Evolutionary conservation across 2,797 vertebrate species (phyloP).

Genomic region (Peromyscus aztecus): DNA sequence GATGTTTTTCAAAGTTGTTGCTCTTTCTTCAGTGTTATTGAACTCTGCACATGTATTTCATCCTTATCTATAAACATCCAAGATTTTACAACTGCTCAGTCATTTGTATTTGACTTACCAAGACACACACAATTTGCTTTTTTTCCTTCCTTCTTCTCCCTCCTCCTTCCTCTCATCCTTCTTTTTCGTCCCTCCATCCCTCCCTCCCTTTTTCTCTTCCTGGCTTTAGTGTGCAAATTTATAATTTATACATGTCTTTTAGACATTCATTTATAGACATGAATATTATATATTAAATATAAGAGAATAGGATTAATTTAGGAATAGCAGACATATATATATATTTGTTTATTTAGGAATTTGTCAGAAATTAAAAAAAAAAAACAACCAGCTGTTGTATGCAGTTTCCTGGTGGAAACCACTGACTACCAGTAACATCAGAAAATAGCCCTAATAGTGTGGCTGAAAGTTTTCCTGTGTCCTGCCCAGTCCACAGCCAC

Average conservation of each 20-base stretch:
- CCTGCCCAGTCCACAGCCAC: no score
- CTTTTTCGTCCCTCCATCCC: background rate
- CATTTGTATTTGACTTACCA: background rate
- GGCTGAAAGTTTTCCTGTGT: no score
- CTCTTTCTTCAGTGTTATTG: background rate
- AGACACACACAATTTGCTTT: rapidly evolving
- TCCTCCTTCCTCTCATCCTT: background rate
- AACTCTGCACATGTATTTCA: background rate
- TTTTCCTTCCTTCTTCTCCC: no score
- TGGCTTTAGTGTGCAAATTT: background rate
- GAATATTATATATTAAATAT: background rate
- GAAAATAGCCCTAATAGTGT: background rate
- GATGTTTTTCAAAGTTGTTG: background rate
- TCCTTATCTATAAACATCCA: background rate
- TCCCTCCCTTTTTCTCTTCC: background rate
- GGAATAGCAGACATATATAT: no score
- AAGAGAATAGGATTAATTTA: background rate
- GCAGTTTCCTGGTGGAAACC: background rate
- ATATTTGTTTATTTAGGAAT: no score
- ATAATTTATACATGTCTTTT: background rate
- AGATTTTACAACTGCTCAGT: background rate
- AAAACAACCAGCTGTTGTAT: background rate
- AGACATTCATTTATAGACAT: background rate
- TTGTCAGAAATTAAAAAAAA: no score
- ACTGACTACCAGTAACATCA: background rate